Percentiles rank a stretch among this genome's conserved stretches.
Evolutionary conservation across 1,140 invertebrate genomes (phyloP).

Genomic region (Agraylea sexmaculata): DNA sequence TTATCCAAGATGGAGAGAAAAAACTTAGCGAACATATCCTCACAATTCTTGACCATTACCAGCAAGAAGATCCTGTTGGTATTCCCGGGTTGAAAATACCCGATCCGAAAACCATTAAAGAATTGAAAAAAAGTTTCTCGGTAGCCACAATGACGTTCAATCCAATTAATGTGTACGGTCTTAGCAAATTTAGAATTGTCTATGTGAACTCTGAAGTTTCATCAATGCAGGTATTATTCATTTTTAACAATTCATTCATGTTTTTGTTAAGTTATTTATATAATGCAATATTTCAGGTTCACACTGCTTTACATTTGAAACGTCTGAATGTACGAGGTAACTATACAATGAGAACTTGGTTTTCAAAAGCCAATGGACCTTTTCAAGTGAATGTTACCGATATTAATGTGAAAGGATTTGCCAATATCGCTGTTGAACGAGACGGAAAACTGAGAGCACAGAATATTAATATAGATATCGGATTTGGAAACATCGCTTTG

Average conservation of each 20-base stretch:
- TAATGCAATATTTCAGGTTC: constrained; percentile 45
- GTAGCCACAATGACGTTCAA: constrained; percentile 59
- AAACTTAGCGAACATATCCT: constrained; percentile 58
- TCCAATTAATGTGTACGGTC: constrained; percentile 56
- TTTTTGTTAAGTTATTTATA: neutral
- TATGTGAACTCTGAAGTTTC: constrained; percentile 52
- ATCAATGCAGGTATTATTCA: constrained; percentile 45
- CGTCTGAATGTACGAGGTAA: constrained; percentile 58
- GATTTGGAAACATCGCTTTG: constrained; percentile 62
- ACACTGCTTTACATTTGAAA: constrained; percentile 54
- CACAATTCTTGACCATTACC: constrained; percentile 65
- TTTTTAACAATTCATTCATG: constrained; percentile 3
- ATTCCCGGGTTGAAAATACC: constrained; percentile 62
- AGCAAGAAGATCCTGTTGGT: constrained; percentile 65
- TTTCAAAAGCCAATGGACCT: constrained; percentile 56
- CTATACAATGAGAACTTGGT: constrained; percentile 60
- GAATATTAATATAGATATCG: constrained; percentile 67
- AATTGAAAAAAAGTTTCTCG: constrained; percentile 58
- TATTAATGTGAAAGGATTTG: constrained; percentile 53
- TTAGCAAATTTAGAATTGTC: constrained; percentile 66
- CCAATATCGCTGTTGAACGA: constrained; percentile 53
- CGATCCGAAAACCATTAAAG: constrained; percentile 67
- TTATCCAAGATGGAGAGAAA: constrained; percentile 40
- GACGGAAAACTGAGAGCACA: constrained; percentile 64
- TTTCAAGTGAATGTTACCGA: constrained; percentile 62